These are phyloP conservation scores for Heliconius hortense DNA, from an alignment of 2,888 invertebrate genomes.

Conservation along the genomic window DNA sequence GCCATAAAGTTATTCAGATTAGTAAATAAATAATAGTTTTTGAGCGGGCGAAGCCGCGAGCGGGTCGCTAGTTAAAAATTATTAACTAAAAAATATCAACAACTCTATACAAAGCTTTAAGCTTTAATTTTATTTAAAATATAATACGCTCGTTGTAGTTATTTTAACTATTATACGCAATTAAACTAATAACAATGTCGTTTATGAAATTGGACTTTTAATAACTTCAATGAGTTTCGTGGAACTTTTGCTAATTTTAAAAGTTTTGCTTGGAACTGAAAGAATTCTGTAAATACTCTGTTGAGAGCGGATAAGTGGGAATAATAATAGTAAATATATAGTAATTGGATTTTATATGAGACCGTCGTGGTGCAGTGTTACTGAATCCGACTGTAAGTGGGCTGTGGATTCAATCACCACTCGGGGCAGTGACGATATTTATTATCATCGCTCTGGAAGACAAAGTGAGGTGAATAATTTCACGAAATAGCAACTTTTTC, in stretches of 20 bases:
- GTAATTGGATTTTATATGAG: not conserved
- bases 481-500: no score
- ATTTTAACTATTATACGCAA: constrained; percentile 11
- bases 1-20: no score
- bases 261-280: not conserved
- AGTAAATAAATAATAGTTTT: not conserved
- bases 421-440: no score
- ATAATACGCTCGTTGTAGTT: not conserved
- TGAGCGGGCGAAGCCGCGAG: not conserved
- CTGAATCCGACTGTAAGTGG: no score
- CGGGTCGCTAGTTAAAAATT: no score
- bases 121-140: not conserved
- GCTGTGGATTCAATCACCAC: no score
- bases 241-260: constrained; percentile 26
- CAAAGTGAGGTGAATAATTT: no score
- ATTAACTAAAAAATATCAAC: no score
- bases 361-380: no score
- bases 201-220: constrained; percentile 28
- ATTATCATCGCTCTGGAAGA: no score
- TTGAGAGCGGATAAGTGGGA: not conserved
- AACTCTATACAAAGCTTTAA: not conserved
- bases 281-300: constrained; percentile 1
- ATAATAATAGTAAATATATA: not conserved
- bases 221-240: constrained; percentile 21
- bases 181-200: constrained; percentile 28